A percentile compares a stretch with the other conserved stretches of the same genome.
phyloP scores from a whole-genome alignment of 2,113 vertebrate species.

The Sapajus apella region DNA sequence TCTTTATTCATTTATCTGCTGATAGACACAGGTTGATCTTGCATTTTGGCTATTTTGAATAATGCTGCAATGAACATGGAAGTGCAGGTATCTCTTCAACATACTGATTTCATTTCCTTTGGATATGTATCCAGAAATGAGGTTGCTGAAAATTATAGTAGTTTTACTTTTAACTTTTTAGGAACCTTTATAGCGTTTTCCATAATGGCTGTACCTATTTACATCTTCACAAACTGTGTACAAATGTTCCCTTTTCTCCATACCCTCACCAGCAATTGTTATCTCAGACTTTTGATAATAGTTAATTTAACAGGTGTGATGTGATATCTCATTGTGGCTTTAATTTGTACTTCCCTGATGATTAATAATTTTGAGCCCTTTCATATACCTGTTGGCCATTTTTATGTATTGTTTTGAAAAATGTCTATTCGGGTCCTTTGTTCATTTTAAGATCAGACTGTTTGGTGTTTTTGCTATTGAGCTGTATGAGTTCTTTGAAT shows the following conservation, averaged over 20 bases:
- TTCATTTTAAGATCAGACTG: background rate
- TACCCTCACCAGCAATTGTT: background rate
- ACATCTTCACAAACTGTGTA: background rate
- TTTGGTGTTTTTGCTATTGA: background rate
- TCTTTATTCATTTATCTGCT: background rate
- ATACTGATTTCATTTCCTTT: background rate
- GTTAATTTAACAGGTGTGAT: background rate
- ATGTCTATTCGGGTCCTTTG: background rate
- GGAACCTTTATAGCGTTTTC: background rate
- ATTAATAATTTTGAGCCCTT: background rate
- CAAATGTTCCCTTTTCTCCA: background rate
- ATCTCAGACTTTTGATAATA: background rate
- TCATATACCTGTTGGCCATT: background rate
- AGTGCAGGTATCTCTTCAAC: background rate
- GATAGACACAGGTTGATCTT: background rate
- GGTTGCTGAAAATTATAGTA: background rate
- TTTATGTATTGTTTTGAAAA: background rate
- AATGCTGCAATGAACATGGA: background rate
- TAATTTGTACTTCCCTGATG: background rate
- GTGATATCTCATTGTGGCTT: background rate
- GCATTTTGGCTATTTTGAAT: background rate
- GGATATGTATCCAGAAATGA: background rate
- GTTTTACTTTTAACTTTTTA: background rate
- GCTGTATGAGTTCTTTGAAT: background rate
- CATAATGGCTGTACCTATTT: background rate